Base-by-base conservation (phyloP, 2,888 invertebrate genomes). In the Xestia c-nigrum region DNA sequence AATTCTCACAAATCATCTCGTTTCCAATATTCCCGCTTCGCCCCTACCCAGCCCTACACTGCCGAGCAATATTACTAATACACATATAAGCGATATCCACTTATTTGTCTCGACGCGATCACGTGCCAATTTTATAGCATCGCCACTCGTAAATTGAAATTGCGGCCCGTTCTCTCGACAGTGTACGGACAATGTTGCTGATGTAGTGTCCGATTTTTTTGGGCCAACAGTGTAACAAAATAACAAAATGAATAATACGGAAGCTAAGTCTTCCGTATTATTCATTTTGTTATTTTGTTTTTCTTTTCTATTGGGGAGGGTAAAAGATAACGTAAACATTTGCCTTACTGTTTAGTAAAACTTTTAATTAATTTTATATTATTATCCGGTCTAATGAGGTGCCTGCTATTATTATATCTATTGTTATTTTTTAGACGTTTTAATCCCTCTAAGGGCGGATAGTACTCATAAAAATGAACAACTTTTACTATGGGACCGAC, bases 111-210 rank as follows among this genome's bases (percentile, higher is more conserved):
- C 92, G 85, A 87, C 81, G 90, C 91, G 94, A 94, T 95, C 96
- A 96, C 96, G 96, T 96, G 94, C 96, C 94, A 91, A 93, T 95
- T 96, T 96, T 96, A 96, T 96, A 92, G 96, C 94, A 90, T 92
- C 89, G 91, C 89, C 91, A 93, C 92, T 94, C 95, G 95, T 96
- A 96, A 95, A 96, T 96, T 95, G 96, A 96, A 95, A 95, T 95
- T 93, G 95, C 93, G 91, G 90, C 87, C 89, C 91, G 90, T 89
- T 90, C 88, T 89, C 89, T 81, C 88, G 85, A 83, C 86, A 89
- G 80, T 90, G 89, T 89, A 89, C 89, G 89, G 90, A 91, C 92
- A 91, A 89, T 91, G 93, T 92, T 89, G 87, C 88, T 88, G 90
- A 91, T 93, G 92, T 93, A 92, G 94, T 93, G 93, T 92, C 92